A percentile compares a stretch with the other conserved stretches of the same genome.
phyloP scores from a whole-genome alignment of 1,140 invertebrate genomes.

The Lethrus apterus region DNA sequence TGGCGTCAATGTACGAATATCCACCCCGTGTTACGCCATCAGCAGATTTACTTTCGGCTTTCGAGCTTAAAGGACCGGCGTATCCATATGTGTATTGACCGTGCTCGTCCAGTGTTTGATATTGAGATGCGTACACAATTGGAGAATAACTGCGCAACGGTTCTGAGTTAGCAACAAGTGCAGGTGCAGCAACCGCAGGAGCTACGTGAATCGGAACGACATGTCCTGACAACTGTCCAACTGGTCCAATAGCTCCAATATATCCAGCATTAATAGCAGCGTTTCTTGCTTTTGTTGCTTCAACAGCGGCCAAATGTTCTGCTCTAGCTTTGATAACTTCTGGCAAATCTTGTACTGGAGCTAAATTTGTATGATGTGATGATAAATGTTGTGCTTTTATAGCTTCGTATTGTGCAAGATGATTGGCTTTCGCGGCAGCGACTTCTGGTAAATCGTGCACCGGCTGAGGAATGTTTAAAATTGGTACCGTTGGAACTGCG shows the following conservation, averaged over 20 bases:
- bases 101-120: conserved; percentile 52
- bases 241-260: conserved; percentile 20
- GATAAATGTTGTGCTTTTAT: conserved; percentile 16
- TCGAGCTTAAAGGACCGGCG: conserved; percentile 55
- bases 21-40: conserved; percentile 60
- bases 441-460: conserved; percentile 36
- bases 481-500: conserved; percentile 18
- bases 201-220: conserved; percentile 24
- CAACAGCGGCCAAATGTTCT: conserved; percentile 34
- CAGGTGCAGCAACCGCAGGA: conserved; percentile 5
- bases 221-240: conserved; percentile 4
- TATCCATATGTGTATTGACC: conserved; percentile 62
- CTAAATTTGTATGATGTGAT: background rate
- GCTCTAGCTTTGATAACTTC: conserved; percentile 33
- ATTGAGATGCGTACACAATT: conserved; percentile 28
- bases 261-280: conserved; percentile 18
- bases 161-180: conserved; percentile 4
- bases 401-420: conserved; percentile 30
- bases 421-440: conserved; percentile 29
- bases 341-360: conserved; percentile 32
- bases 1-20: conserved; percentile 63
- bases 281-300: conserved; percentile 23
- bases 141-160: conserved; percentile 22
- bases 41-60: conserved; percentile 54
- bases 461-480: conserved; percentile 19